Evolutionary conservation across 2,888 invertebrate genomes (phyloP), one percentile per base, ranked within the genome.

Genomic region (Cataglyphis livida): DNA sequence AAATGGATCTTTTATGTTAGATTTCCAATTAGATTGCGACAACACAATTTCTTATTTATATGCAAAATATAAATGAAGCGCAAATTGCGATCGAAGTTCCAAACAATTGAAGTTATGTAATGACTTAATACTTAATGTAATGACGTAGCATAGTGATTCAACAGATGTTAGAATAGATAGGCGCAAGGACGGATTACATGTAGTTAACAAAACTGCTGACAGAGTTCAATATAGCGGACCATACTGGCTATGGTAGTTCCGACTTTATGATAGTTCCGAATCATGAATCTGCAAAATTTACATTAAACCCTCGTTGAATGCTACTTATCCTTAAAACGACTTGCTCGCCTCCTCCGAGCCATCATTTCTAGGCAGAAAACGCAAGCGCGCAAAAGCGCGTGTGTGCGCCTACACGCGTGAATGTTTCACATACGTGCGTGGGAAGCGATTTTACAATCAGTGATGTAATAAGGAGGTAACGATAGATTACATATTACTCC

Each of bases 381-480:
- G 25, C 57, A 41, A 65, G 21, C 18, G 28, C 64, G 38, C 9
- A 51, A 54, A 64, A 73, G 74, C 44, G 38, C 35, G 83, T 87
- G 82, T 61, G 79, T 48, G 28, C 48, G 84, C 89, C 85, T 65
- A 89, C 87, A 73, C 75, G 64, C 35, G 57, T 59, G 62, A 85
- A 59, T 51, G 81, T 66, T n/a, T 38, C 61, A 15, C 65, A 32
- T 59, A 82, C 79, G 86, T 87, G 85, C 81, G 87, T 87, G 86
- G 86, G 89, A 86, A 85, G 87, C 28, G 48, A 82, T 75, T 61
- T 84, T 54, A 81, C 70, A 65, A 74, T 48, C 84, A 61, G 25
- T 89, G 87, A 89, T 84, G 89, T 81, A 89, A 89, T 62, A 28
- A 7, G n/a, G 25, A 85, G 71, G 73, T 68, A 81, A 54, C 44